phyloP scores from a whole-genome alignment of 1,140 invertebrate genomes.

The Drosophila equinoxialis region DNA sequence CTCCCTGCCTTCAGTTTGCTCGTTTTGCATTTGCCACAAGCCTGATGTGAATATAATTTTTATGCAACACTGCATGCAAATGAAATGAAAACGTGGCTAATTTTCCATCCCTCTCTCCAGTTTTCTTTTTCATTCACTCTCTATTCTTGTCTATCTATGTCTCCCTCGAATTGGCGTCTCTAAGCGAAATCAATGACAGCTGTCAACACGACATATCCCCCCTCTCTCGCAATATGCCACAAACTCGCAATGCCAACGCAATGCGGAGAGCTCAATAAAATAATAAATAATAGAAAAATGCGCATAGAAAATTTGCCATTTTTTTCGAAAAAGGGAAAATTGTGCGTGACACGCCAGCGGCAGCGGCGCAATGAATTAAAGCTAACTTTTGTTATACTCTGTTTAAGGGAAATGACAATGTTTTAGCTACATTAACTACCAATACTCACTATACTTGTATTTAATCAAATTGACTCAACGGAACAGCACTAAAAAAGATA shows the following conservation, averaged over 20 bases:
- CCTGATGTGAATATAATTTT: constrained; percentile 56
- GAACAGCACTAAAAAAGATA: too few relatives aligned
- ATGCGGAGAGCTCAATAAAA: constrained; percentile 50
- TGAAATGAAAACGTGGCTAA: constrained; percentile 66
- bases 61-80: constrained; percentile 66
- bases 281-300: constrained; percentile 79
- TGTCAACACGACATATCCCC: constrained; percentile 49
- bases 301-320: constrained; percentile 64
- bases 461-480: too few relatives aligned
- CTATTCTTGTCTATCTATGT: background rate
- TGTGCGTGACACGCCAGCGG: constrained; percentile 71
- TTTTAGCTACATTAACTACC: too few relatives aligned
- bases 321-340: constrained; percentile 13
- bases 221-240: constrained; percentile 5
- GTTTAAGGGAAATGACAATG: too few relatives aligned
- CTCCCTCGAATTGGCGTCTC: constrained; percentile 21
- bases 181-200: constrained; percentile 67
- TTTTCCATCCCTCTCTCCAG: constrained; percentile 34
- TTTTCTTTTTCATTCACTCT: background rate
- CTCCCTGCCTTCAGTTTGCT: background rate
- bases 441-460: too few relatives aligned
- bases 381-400: constrained; percentile 40
- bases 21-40: background rate
- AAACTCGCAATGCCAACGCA: background rate
- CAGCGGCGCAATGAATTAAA: background rate